Evolutionary conservation across 1,140 invertebrate species (phyloP), one percentile per base, ranked within the genome.

Genomic region (Caenorhabditis latens): DNA sequence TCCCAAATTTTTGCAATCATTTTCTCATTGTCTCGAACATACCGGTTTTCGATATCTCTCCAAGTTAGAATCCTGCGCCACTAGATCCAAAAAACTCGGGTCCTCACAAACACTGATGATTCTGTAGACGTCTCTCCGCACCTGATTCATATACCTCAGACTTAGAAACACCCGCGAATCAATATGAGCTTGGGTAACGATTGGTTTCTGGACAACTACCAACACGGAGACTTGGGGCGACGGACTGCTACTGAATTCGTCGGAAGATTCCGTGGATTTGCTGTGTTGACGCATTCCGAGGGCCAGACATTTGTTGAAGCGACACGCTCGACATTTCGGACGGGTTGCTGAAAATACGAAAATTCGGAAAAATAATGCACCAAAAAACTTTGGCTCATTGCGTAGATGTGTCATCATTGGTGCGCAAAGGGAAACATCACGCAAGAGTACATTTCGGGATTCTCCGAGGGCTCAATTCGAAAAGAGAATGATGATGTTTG

Each of bases 71-170:
- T 14, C 71, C n/a, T 50, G 6, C 4, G n/a, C 46, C 50, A 79
- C 71, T 11, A 79, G 46, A 53, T 79, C 71, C 9, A 42, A 11
- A 32, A 79, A 79, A 53, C 71, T 79, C 3, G 71, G 71, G 24
- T 79, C 71, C n/a, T 79, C 71, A 13, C 40, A 24, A 11, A 79
- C n/a, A 79, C 53, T 79, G 46, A 79, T 79, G 7, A 53, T n/a
- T 4, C n/a, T 7, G n/a, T 79, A 79, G 9, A 53, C 46, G 2
- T 48, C n/a, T 3, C 13, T 13, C 11, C 71, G 43, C 46, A 14
- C 24, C 14, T 50, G 7, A 32, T 79, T n/a, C n/a, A 48, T 4
- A 53, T 13, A 3, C 4, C 4, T 42, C 1, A 79, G 13, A 8
- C 24, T 4, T 50, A 53, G 19, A 13, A 79, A 53, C 9, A 79